Evolutionary conservation across 2,113 vertebrate species (phyloP).

Genomic region (Brachypodius melanocephalos): DNA sequence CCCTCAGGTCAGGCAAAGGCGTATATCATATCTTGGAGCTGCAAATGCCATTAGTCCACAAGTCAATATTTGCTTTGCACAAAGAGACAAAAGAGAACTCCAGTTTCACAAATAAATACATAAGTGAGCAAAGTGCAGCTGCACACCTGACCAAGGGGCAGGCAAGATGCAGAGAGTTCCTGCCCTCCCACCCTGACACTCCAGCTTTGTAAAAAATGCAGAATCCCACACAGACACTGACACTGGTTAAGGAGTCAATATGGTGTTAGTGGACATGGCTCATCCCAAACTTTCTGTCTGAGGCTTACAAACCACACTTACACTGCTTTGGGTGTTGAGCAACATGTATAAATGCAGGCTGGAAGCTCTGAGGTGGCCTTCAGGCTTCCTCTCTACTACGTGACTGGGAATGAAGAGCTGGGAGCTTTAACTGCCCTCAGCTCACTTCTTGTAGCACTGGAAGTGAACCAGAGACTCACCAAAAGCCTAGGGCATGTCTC

Average conservation of each 20-base stretch:
- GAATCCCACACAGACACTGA: rapidly evolving
- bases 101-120: not conserved
- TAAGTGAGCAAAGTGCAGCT: not conserved
- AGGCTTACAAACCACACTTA: not conserved
- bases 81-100: not conserved
- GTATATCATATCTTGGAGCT: not conserved
- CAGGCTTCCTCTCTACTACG: not conserved
- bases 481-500: not conserved
- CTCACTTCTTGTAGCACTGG: not conserved
- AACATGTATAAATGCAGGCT: rapidly evolving
- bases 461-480: not conserved
- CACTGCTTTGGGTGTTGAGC: too few relatives aligned
- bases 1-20: not conserved
- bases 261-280: not conserved
- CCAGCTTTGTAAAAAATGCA: not conserved
- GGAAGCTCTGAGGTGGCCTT: not conserved
- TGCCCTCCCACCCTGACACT: not conserved
- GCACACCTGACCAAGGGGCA: not conserved
- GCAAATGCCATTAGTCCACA: slow-evolving; percentile 10
- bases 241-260: not conserved
- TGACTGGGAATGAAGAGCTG: not conserved
- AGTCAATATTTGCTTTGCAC: slow-evolving; percentile 68
- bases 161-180: not conserved
- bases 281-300: not conserved
- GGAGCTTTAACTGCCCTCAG: not conserved